phyloP scores from a whole-genome alignment of 2,113 vertebrate species.

The Xenopus tropicalis region DNA sequence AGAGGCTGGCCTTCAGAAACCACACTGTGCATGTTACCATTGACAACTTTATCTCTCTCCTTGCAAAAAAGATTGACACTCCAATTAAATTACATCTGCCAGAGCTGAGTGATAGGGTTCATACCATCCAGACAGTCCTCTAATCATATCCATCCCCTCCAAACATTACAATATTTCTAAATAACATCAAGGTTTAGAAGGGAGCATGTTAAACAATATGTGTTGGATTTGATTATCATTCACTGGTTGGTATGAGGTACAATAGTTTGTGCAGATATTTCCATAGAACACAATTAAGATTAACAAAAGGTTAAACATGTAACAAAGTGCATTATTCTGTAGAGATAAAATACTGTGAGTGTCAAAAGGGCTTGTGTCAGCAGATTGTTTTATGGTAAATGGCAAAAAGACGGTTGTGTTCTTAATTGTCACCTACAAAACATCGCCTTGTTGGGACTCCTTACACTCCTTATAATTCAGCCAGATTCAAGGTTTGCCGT shows the following conservation, averaged over 20 bases:
- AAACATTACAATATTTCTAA: slow-evolving; percentile 14
- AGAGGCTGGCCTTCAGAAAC: slow-evolving; percentile 23
- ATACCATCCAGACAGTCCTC: slow-evolving; percentile 1
- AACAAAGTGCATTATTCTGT: too few relatives aligned
- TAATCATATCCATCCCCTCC: slow-evolving; percentile 4
- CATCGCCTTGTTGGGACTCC: slow-evolving; percentile 7
- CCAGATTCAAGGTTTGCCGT: slow-evolving; percentile 16
- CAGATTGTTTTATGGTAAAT: not conserved
- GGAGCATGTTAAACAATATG: not conserved
- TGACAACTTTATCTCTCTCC: slow-evolving; percentile 38
- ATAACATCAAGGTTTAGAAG: slow-evolving; percentile 15
- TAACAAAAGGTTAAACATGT: too few relatives aligned
- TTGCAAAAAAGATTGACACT: slow-evolving; percentile 35
- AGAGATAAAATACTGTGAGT: too few relatives aligned
- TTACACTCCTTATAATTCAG: slow-evolving; percentile 24
- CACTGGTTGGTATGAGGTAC: not conserved
- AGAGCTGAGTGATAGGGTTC: slow-evolving; percentile 34
- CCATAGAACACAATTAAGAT: too few relatives aligned
- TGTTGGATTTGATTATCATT: not conserved
- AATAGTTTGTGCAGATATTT: too few relatives aligned
- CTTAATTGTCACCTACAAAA: slow-evolving; percentile 21
- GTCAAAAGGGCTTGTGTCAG: not conserved
- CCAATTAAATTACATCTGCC: slow-evolving; percentile 43
- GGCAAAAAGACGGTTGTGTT: slow-evolving; percentile 11
- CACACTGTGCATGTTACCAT: slow-evolving; percentile 11